Conservation (phyloP, 2,888 invertebrate genomes). For the Smittia aterrima region DNA sequence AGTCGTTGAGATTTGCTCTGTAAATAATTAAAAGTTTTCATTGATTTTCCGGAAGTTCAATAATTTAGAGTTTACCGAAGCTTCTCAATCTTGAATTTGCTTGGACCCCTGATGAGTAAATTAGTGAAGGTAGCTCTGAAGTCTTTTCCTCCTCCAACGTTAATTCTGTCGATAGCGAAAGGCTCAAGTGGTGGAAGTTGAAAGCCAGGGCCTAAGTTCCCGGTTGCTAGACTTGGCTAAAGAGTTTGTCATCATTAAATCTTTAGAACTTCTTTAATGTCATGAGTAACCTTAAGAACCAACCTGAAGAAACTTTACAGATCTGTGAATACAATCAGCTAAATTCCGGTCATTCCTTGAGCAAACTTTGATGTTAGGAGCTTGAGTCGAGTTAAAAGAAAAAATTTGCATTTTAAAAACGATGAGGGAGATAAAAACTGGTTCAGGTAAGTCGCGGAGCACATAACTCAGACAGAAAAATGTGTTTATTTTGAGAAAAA, state of each 20-base stretch:
- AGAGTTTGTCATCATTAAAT: not conserved
- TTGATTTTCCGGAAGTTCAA: too few relatives aligned
- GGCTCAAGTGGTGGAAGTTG: slow-evolving; percentile 14
- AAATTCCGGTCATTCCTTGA: not conserved
- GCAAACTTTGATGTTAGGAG: slow-evolving; percentile 5
- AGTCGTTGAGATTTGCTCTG: slow-evolving; percentile 8
- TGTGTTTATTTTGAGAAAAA: too few relatives aligned
- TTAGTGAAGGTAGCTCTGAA: slow-evolving; percentile 5
- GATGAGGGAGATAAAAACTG: not conserved
- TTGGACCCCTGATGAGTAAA: not conserved
- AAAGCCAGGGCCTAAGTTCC: not conserved
- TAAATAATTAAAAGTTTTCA: too few relatives aligned
- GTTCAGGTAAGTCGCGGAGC: too few relatives aligned
- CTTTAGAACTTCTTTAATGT: too few relatives aligned
- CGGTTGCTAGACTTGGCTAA: not conserved
- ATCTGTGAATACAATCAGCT: slow-evolving; percentile 3
- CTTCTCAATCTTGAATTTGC: slow-evolving; percentile 23
- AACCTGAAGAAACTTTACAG: not conserved
- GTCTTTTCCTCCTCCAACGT: not conserved
- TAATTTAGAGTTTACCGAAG: not conserved
- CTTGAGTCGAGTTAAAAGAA: not conserved
- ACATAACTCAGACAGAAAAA: too few relatives aligned
- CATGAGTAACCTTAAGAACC: too few relatives aligned
- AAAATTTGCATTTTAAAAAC: not conserved
- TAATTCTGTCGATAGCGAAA: not conserved